These are phyloP conservation scores for Caenorhabditis wallacei DNA, from an alignment of 2,888 invertebrate genomes.

Conservation along the genomic window DNA sequence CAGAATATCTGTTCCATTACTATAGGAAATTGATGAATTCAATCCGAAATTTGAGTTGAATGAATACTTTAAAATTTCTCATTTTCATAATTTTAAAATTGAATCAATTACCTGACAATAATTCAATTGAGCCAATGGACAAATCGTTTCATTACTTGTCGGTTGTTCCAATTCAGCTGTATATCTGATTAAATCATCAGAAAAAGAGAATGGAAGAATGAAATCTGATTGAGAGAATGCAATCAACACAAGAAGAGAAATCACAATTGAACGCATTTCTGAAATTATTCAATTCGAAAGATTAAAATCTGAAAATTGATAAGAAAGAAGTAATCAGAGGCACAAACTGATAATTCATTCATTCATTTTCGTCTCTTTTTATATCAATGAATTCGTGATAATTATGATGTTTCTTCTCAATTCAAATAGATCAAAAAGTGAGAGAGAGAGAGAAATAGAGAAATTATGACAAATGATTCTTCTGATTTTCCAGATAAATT, in stretches of 20 bases:
- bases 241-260: conserved; percentile 29
- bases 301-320: background rate
- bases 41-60: conserved; percentile 69
- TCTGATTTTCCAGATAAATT: background rate
- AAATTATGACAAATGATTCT: background rate
- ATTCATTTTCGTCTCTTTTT: background rate
- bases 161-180: conserved; percentile 35
- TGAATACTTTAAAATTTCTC: background rate
- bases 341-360: conserved; percentile 7
- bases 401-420: conserved; percentile 13
- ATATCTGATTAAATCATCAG: conserved; percentile 48
- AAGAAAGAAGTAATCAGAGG: background rate
- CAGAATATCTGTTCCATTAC: conserved; percentile 64
- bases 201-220: conserved; percentile 52
- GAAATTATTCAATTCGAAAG: too few relatives aligned
- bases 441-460: background rate
- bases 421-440: too few relatives aligned
- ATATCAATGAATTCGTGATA: conserved; percentile 25
- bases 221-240: conserved; percentile 21
- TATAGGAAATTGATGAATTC: conserved; percentile 54
- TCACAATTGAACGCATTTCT: conserved; percentile 20
- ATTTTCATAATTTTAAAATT: background rate
- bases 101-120: conserved; percentile 62
- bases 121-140: conserved; percentile 62
- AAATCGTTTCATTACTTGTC: conserved; percentile 31